phyloP scores from a whole-genome alignment of 2,888 invertebrate species.

The Hylaea fasciaria region DNA sequence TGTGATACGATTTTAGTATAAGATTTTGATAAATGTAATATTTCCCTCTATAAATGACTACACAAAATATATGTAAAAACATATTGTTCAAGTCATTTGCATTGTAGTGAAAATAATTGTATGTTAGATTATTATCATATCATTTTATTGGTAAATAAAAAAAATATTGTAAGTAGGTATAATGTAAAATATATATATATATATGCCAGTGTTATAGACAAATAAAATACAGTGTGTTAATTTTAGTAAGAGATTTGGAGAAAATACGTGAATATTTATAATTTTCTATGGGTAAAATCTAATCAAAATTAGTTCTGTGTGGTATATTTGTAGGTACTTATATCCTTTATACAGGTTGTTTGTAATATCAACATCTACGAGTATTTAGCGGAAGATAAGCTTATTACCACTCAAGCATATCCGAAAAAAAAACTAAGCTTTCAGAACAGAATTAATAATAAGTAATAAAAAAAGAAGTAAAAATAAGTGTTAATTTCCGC shows the following conservation, averaged over 20 bases:
- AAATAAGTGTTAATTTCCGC: no score
- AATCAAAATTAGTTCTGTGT: no score
- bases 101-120: conserved; percentile 20
- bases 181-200: conserved; percentile 9
- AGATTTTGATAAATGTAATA: conserved; percentile 33
- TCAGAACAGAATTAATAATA: no score
- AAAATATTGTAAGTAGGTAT: conserved; percentile 9
- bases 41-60: conserved; percentile 21
- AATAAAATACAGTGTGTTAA: conserved; percentile 5
- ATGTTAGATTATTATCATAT: conserved; percentile 30
- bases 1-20: conserved; percentile 26
- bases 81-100: conserved; percentile 9
- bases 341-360: no score
- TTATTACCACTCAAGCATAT: no score
- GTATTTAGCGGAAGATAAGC: no score
- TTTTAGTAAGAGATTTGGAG: conserved; percentile 2
- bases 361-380: no score
- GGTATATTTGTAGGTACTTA: no score
- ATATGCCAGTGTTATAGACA: conserved; percentile 4
- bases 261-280: no score
- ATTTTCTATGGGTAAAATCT: no score
- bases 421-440: no score
- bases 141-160: conserved; percentile 18
- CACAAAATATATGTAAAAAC: conserved; percentile 20
- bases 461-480: no score